These are phyloP conservation scores for Hippopotamyrus pictus DNA, from an alignment of 2,797 vertebrate species.

Conservation along the genomic window DNA sequence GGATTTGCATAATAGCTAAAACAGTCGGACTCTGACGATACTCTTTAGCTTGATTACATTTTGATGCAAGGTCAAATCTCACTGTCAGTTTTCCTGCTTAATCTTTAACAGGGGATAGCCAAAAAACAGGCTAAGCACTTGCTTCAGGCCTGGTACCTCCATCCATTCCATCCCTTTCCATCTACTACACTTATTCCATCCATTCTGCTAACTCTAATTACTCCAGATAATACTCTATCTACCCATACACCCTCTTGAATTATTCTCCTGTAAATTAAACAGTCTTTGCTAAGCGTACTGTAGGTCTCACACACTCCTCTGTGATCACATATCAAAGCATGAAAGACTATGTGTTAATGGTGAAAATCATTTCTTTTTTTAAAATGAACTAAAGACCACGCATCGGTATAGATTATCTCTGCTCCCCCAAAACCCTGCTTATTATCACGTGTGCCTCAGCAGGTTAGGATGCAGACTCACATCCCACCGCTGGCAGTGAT, in stretches of 20 bases:
- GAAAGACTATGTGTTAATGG: background rate
- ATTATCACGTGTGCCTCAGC: background rate
- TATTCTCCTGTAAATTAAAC: background rate
- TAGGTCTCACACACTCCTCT: background rate
- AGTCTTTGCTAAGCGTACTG: slow-evolving; percentile 3
- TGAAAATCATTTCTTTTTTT: background rate
- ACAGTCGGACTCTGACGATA: slow-evolving; percentile 36
- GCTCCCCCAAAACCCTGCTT: background rate
- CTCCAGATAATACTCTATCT: background rate
- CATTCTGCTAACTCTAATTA: background rate
- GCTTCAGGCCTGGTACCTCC: background rate
- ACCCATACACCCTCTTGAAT: slow-evolving; percentile 50
- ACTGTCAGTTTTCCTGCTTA: slow-evolving; percentile 39
- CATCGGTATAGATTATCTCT: background rate
- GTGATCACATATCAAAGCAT: background rate
- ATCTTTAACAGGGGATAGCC: slow-evolving; percentile 31
- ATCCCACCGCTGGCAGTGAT: background rate
- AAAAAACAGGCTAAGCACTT: background rate
- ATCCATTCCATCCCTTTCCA: background rate
- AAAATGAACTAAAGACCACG: background rate
- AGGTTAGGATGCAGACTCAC: background rate
- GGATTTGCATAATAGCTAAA: slow-evolving; percentile 43
- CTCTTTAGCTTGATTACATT: slow-evolving; percentile 48
- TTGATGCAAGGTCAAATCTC: slow-evolving; percentile 40
- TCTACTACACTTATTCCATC: background rate